These are phyloP conservation scores for Graptemys geographica DNA, from an alignment of 2,797 vertebrate species.

Conservation along the genomic window DNA sequence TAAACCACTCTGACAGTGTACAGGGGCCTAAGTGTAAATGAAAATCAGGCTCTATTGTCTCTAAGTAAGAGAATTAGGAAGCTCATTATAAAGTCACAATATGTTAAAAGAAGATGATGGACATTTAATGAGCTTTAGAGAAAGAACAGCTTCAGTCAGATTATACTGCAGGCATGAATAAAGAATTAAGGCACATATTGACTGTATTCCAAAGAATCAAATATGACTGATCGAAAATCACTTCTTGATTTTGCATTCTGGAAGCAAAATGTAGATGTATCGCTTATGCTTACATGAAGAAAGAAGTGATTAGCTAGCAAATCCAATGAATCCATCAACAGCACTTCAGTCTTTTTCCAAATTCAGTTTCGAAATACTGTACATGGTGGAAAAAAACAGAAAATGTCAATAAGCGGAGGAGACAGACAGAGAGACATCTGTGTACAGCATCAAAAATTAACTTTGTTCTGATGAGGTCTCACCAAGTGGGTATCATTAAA, in stretches of 20 bases:
- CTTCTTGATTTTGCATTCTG: constrained; percentile 16
- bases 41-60: not conserved
- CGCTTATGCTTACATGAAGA: constrained; percentile 11
- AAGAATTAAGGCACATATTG: not conserved
- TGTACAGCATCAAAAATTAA: not conserved
- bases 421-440: not conserved
- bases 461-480: not conserved
- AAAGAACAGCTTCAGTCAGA: not conserved
- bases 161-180: not conserved
- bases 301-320: constrained; percentile 37
- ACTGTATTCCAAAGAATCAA: constrained; percentile 5
- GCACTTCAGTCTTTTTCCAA: constrained; percentile 6
- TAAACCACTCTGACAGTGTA: not conserved
- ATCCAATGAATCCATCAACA: not conserved
- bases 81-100: not conserved
- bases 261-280: constrained; percentile 28
- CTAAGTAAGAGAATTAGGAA: not conserved
- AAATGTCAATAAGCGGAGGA: not conserved
- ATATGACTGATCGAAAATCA: constrained; percentile 17
- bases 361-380: constrained; percentile 25
- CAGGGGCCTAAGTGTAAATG: not conserved
- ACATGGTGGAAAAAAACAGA: not conserved
- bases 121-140: not conserved
- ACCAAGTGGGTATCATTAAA: not conserved
- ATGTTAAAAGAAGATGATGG: not conserved